Base-by-base conservation (phyloP, 1,140 invertebrate species). In the Meteorus sp. region DNA sequence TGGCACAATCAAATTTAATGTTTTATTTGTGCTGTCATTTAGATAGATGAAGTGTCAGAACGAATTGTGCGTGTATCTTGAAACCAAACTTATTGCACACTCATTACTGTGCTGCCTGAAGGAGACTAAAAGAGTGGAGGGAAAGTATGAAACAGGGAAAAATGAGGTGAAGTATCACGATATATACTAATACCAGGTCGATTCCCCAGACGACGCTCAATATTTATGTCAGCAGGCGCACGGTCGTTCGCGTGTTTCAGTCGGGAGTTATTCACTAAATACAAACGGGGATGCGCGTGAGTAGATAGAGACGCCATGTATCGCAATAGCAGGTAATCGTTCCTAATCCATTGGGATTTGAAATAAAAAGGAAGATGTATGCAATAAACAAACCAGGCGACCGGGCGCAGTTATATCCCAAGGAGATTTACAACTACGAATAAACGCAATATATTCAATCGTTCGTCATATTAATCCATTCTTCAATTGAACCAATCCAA, bases 191-290 rank as follows among this genome's bases (percentile, higher is more conserved):
- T 31, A 27, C 17, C 50, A 31, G 37, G 50, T 35, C 50, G 50
- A 37, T 52, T 52, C 50, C 50, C 50, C 50, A 31, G 33, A 35
- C 50, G 50, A 31, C 50, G n/a, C 50, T 35, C 50, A 31, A 52
- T 52, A 52, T 52, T 52, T 52, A 52, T 52, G 50, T 52, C 50
- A 52, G 50, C 50, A 52, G 17, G 50, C 50, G 37, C 50, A 52
- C 27, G 50, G 50, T 37, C 50, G 50, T 19, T 52, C 33, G 50
- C 50, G 50, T 52, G 50, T 52, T 52, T 19, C 50, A 52, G 31
- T 19, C 31, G 50, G 47, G 33, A 51, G 50, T 52, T 52, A 52
- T 52, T 52, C 37, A 52, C 50, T 52, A 13, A n/a, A n/a, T n/a
- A n/a, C n/a, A n/a, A n/a, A n/a, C n/a, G n/a, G n/a, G n/a, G n/a